Evolutionary conservation across 2,797 vertebrate genomes (phyloP).

Genomic region (Channa striata): DNA sequence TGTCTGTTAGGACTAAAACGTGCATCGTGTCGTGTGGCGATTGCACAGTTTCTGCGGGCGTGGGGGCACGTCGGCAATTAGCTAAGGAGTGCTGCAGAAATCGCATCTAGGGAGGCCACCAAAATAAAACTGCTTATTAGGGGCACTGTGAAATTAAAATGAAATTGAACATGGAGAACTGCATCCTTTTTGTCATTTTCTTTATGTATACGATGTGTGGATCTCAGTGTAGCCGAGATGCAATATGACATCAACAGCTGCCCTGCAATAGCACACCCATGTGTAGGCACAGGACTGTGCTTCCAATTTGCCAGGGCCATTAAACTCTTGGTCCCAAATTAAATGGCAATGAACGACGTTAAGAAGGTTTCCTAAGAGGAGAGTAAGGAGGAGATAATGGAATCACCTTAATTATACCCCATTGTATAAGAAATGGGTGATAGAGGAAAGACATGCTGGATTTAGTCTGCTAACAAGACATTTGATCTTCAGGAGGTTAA

Average conservation of each 20-base stretch:
- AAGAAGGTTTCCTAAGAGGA: constrained; percentile 50
- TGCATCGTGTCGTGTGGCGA: constrained; percentile 71
- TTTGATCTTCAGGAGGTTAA: constrained; percentile 26
- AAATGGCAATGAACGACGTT: constrained; percentile 64
- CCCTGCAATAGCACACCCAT: constrained; percentile 10
- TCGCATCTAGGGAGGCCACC: constrained; percentile 32
- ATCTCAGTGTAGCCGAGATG: constrained; percentile 29
- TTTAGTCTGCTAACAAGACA: constrained; percentile 30
- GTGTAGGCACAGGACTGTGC: constrained; percentile 22
- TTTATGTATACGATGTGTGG: constrained; percentile 13
- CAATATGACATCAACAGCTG: constrained; percentile 59
- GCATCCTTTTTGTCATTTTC: constrained; percentile 7
- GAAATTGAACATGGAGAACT: constrained; percentile 39
- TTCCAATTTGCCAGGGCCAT: constrained; percentile 58
- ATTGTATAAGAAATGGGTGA: constrained; percentile 25
- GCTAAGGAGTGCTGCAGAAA: constrained; percentile 63
- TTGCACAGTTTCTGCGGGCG: constrained; percentile 60
- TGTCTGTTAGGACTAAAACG: constrained; percentile 64
- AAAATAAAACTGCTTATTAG: constrained; percentile 70
- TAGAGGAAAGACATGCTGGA: constrained; percentile 18
- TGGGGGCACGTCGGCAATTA: constrained; percentile 69
- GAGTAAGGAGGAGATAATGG: constrained; percentile 46
- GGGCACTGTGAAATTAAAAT: constrained; percentile 54
- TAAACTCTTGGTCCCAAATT: constrained; percentile 72
- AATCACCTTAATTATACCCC: constrained; percentile 59